Conservation (phyloP, 2,797 vertebrate species). For the Gallinago solitaria region DNA sequence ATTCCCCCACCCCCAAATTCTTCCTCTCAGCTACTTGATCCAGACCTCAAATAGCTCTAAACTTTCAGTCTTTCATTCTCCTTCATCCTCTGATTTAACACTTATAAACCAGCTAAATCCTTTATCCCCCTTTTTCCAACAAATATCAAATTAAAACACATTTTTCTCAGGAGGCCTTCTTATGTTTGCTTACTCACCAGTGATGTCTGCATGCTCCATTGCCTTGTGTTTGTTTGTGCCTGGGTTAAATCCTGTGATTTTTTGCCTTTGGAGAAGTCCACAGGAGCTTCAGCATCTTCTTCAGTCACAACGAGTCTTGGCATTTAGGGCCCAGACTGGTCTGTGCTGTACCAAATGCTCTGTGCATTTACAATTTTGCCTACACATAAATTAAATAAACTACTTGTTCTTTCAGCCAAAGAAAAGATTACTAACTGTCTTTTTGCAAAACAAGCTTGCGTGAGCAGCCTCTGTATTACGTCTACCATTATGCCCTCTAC, state of each 20-base stretch:
- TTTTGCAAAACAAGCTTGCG: background rate
- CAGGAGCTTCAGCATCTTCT: background rate
- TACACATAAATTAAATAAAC: background rate
- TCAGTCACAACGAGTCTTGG: background rate
- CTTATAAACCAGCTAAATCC: background rate
- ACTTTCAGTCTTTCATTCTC: background rate
- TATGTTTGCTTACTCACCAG: background rate
- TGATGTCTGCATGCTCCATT: background rate
- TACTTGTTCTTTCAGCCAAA: background rate
- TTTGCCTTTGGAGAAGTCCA: background rate
- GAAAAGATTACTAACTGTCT: background rate
- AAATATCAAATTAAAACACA: conserved; percentile 42
- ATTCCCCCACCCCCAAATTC: too few species aligned
- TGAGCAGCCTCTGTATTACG: background rate
- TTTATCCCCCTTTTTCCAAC: background rate
- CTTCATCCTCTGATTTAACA: background rate
- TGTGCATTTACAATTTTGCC: background rate
- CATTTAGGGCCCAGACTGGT: background rate
- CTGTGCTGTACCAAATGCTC: background rate
- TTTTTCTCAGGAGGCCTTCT: conserved; percentile 10
- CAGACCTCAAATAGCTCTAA: background rate
- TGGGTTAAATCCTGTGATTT: background rate
- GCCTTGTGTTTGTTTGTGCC: background rate
- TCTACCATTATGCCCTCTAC: background rate
- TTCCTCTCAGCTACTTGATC: background rate